A percentile compares a stretch with the other conserved stretches of the same genome.
These are phyloP conservation scores for Drosophila pandora DNA, from an alignment of 1,140 invertebrate genomes.

Conservation along the genomic window DNA sequence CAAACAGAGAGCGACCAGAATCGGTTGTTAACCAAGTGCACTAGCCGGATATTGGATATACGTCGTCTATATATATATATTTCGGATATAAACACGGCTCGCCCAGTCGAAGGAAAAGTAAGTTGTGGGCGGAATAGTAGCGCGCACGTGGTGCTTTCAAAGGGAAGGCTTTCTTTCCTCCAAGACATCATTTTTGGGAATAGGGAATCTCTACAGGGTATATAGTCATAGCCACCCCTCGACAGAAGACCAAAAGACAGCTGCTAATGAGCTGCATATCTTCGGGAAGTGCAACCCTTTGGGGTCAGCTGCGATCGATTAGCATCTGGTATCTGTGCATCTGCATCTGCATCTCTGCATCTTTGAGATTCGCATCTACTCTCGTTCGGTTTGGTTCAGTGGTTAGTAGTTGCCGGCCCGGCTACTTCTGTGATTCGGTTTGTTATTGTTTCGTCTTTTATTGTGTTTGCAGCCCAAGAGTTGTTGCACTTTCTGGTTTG, in stretches of 20 bases:
- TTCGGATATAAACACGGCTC: background rate
- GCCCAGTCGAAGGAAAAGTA: background rate
- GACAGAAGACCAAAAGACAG: background rate
- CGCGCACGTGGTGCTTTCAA: background rate
- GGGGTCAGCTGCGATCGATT: background rate
- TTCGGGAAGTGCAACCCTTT: background rate
- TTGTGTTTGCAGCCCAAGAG: background rate
- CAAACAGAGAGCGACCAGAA: background rate
- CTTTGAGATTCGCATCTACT: background rate
- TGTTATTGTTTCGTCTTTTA: slow-evolving; percentile 2
- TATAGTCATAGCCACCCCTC: background rate
- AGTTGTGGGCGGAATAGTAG: background rate
- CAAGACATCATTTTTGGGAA: background rate
- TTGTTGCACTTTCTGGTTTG: slow-evolving; percentile 24
- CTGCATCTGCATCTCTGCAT: background rate
- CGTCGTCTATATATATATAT: background rate
- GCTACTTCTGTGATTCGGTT: slow-evolving; percentile 7
- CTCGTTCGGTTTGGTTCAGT: background rate
- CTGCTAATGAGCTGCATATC: background rate
- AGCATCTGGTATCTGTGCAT: background rate
- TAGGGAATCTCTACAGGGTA: background rate
- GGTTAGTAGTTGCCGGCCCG: slow-evolving; percentile 4
- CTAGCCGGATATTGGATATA: slow-evolving; percentile 1
- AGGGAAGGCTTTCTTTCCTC: background rate
- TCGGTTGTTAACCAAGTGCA: background rate